Conservation (phyloP, 2,797 vertebrate genomes). For the Cyprinodon diabolis region DNA sequence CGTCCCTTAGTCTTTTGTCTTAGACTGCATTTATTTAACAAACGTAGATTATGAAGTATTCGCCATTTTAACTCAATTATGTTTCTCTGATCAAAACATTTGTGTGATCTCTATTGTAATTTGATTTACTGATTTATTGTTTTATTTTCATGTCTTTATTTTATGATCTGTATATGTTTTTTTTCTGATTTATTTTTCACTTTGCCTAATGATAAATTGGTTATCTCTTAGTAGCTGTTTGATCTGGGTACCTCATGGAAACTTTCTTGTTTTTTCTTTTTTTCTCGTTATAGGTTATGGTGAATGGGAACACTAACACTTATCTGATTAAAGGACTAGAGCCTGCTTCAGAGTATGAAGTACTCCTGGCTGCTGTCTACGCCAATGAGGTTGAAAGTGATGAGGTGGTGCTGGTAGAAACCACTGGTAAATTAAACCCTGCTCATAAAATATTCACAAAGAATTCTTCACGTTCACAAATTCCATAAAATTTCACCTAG, state of each 20-base stretch:
- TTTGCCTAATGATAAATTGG: no score
- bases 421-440: conserved; percentile 80
- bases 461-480: not conserved
- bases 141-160: not conserved
- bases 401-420: conserved; percentile 79
- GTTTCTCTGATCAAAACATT: not conserved
- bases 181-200: no score
- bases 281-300: conserved; percentile 76
- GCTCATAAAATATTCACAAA: not conserved
- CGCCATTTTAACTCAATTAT: not conserved
- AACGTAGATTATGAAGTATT: not conserved
- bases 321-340: conserved; percentile 84
- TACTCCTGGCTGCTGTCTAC: conserved; percentile 87
- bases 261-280: not conserved
- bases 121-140: not conserved
- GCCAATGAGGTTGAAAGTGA: conserved; percentile 88
- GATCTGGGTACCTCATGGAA: not conserved
- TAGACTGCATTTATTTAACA: not conserved
- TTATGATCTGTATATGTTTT: not conserved
- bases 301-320: conserved; percentile 81
- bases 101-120: no score
- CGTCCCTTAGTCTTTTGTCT: not conserved
- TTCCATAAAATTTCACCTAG: not conserved
- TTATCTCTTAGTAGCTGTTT: not conserved
- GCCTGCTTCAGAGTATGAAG: conserved; percentile 86